Base-by-base conservation (phyloP, 92 coral and sea anemone species). In the Anthopleura xanthogrammica region DNA sequence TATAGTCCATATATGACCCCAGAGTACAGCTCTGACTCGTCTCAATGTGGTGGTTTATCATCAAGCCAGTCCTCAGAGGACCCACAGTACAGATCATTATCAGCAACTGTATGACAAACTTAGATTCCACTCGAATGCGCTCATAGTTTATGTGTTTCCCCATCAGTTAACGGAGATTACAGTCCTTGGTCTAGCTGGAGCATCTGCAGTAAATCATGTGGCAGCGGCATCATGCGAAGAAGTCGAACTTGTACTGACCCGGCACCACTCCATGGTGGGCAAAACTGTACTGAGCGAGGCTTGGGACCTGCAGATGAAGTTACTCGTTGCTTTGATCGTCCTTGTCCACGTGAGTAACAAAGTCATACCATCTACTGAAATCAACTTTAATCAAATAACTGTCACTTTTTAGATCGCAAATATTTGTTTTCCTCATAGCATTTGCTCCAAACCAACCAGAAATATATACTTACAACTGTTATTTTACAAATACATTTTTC, bases 181-280 rank as follows among this genome's bases (percentile, higher is more conserved):
- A 92, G 98, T 16, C 92, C 86, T 10, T 97, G 99, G 99, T 83
- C 97, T 14, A 86, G 90, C 6, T 97, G 99, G 99, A 92, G 96
- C 46, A 78, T 79, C 19, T 97, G 99, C 83, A 94, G 97, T 50
- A 97, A 97, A 83, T 86, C 98, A 4, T 97, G 99, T 79, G 99
- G 99, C 12, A 93, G 94, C 16, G 99, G 99, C 24, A 81, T 88
- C 41, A 93, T 86, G 84, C 90, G 89, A 74, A 87, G 99, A 82
- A 85, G 83, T 58, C 89, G 99, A 46, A 82, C 86, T 23, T 96
- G 99, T 42, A 85, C 89, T 65, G 90, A 89, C 77, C 94, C 98
- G 22, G 72, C 85, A 55, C 98, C 97, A 66, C 83, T 87, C 75
- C 88, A 91, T 43, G 99, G 99, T 83, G 99, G 98, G 20, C 87